Base-by-base conservation (phyloP, 2,888 invertebrate species). In the Coelopa pilipes region DNA sequence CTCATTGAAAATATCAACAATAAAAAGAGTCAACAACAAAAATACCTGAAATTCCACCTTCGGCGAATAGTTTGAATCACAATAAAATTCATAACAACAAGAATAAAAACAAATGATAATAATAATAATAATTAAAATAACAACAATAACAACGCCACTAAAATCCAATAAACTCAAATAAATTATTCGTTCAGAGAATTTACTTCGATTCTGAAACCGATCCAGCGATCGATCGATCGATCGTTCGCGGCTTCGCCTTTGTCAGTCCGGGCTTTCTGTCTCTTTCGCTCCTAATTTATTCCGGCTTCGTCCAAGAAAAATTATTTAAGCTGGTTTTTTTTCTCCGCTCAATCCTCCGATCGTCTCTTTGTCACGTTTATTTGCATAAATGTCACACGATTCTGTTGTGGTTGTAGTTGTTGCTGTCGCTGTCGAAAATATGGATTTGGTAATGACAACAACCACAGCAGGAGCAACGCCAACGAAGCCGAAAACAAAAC, bases 351-450 rank as follows among this genome's bases (percentile, higher is more conserved):
- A 12, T 55, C 50, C 5, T 55, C 34, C n/a, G 17, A 34, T 47
- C 17, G n/a, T 65, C 12, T 69, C 45, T 69, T 57, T 57, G 46
- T 46, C 47, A 49, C 59, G 24, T 21, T 70, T 19, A 60, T 70
- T 70, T 70, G 69, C 69, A 70, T 70, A 60, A 70, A 60, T 60
- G 60, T 70, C 70, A 70, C 70, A 70, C 60, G 59, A 70, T 59
- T 46, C n/a, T 47, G 50, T 50, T 68, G 9, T 68, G 4, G 59
- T 59, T 70, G 60, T 70, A 17, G 19, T 17, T 57, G 60, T 70
- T 49, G 59, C 46, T 69, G 17, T 47, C 17, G 62, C 47, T 65
- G 65, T 65, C 65, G 49, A 60, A 70, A 70, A 49, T 60, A 70
- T 49, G n/a, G 70, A 11, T 70, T 59, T 60, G 50, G 34, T 34